Base-by-base conservation (phyloP, 2,888 invertebrate species). In the Agonopterix heracliana region DNA sequence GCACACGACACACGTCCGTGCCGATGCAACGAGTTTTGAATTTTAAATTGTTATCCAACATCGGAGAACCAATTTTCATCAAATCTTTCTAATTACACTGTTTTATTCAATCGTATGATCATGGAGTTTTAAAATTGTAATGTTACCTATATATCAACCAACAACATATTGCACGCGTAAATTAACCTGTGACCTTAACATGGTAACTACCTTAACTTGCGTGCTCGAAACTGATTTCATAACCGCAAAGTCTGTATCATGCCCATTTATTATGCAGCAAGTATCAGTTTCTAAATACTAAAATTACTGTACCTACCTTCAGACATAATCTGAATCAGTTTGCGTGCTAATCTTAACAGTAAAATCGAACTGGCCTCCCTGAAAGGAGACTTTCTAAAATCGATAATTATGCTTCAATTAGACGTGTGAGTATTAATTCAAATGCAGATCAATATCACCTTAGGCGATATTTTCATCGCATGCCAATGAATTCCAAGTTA, bases 1-100 rank as follows among this genome's bases (percentile, higher is more conserved):
- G 86, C 86, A 86, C 86, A 83, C 85, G 86, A 79, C 86, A 52
- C 83, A 85, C 85, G 86, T 82, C 77, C 74, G 71, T 64, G 66
- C 65, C 50, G 56, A 55, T 74, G 69, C 60, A 59, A 56, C 66
- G 58, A 64, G 55, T 61, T 61, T 68, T 67, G 84, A 82, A 86
- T 86, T 71, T 60, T 57, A 66, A 73, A 68, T 1, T 34, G 42
- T 34, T 53, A 45, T 51, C 45, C 47, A 52, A 51, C 34, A 38
- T 38, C 7, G 38, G 3, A 38, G 38, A 38, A 38, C 9, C 26
- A 7, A 26, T 26, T 26, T 26, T 26, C 26, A 3, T 17, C 17
- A 17, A 17, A 26, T 26, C 26, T 26, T 26, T 26, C 26, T 5
- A 5, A 26, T 26, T 26, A 26, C 26, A 5, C 5, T 38, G 7